These are phyloP conservation scores for Pygoscelis antarcticus DNA, from an alignment of 2,113 vertebrate species.

Conservation along the genomic window DNA sequence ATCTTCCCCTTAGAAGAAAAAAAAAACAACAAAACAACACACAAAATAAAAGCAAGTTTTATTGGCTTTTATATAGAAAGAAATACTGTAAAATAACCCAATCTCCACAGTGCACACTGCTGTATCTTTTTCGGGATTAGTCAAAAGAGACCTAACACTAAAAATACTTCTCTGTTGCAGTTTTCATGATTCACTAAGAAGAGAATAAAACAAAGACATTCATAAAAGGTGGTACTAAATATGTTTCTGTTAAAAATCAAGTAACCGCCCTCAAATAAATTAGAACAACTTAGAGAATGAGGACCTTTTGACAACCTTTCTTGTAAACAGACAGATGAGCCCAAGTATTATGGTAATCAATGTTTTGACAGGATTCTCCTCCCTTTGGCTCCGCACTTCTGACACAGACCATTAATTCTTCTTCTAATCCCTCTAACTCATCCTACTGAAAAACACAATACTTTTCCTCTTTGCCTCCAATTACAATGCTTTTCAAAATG, in stretches of 20 bases:
- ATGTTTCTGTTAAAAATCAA: background rate
- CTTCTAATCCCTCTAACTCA: background rate
- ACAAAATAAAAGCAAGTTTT: background rate
- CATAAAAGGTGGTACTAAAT: background rate
- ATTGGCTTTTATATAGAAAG: background rate
- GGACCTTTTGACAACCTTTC: background rate
- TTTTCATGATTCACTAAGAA: background rate
- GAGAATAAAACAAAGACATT: background rate
- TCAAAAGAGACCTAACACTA: background rate
- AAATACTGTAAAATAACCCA: background rate
- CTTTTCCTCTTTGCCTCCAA: background rate
- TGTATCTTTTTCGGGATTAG: background rate
- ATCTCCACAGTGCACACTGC: background rate
- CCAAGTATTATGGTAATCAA: background rate
- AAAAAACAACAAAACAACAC: background rate
- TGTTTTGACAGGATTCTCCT: background rate
- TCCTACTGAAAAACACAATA: background rate
- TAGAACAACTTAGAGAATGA: background rate
- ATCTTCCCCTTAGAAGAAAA: conserved; percentile 61
- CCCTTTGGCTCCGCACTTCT: background rate
- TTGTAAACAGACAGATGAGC: background rate
- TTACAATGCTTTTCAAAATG: background rate
- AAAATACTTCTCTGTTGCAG: background rate
- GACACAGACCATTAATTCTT: background rate
- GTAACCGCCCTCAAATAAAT: background rate